Evolutionary conservation across 2,888 invertebrate genomes (phyloP), one percentile per base, ranked within the genome.

Genomic region (Leucophenga maculata): DNA sequence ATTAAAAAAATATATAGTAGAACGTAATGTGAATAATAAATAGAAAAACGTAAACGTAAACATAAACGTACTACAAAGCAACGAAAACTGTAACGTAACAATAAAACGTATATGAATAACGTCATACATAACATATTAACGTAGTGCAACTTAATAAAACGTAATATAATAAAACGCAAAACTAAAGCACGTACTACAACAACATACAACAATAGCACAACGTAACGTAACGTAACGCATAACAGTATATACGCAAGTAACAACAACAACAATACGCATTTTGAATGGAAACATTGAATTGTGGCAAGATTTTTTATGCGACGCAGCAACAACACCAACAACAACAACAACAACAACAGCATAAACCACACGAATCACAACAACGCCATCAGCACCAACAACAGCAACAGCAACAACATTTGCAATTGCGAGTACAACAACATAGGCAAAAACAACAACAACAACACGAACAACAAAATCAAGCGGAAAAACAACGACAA

Each of bases 211-310:
- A 39, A 39, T 1, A 39, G 8, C 1, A 3, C 39, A 39, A 39
- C 39, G 39, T 26, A 26, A 26, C 39, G 11, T 39, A 39, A 39
- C 39, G 50, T 48, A 14, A 67, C 69, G 64, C 22, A 8, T 65
- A 72, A 67, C 13, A 55, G 8, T 6, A 55, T n/a, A n/a, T n/a
- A n/a, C n/a, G 20, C 14, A 55, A 22, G 18, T 20, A 70, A 66
- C 68, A 44, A 76, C 70, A 78, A 75, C 73, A 66, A 73, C 13
- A 52, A 59, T 46, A 22, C 74, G 62, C 65, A 50, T 69, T 83
- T 85, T 85, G 85, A 85, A 85, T 85, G 85, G 85, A 85, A 85
- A 84, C 79, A 80, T 77, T 78, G 77, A 69, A 74, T 64, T 69
- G 67, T 69, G 72, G 67, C 22, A 69, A 69, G 31, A 68, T 48